Evolutionary conservation across 2,113 vertebrate species (phyloP).

Genomic region (Pollimyrus isidori): DNA sequence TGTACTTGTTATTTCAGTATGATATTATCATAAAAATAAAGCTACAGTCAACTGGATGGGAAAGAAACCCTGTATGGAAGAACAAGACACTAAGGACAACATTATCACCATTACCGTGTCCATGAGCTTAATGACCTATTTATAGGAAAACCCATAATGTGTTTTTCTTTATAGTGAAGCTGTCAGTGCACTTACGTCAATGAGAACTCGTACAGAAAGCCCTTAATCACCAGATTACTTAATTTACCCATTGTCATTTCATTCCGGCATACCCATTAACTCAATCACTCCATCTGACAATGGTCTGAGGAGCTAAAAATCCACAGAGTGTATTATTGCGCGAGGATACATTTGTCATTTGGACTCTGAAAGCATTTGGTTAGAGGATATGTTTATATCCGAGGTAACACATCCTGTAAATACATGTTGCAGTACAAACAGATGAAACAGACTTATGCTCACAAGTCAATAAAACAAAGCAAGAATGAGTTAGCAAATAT

Average conservation of each 20-base stretch:
- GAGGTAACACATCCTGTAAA: slow-evolving; percentile 11
- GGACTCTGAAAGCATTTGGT: background rate
- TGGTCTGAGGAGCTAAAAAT: background rate
- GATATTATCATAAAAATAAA: background rate
- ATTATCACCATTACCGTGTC: background rate
- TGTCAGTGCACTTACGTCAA: background rate
- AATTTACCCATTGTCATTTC: background rate
- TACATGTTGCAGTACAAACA: too few species aligned
- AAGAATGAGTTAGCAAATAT: background rate
- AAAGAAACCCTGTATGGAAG: background rate
- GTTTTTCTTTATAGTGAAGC: background rate
- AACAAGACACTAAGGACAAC: background rate
- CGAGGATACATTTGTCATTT: background rate
- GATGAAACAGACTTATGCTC: background rate
- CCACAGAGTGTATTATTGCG: background rate
- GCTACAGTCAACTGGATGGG: background rate
- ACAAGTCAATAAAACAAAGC: background rate
- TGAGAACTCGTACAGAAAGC: background rate
- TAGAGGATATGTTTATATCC: background rate
- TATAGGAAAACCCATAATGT: background rate
- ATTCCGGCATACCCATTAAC: background rate
- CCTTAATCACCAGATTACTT: background rate
- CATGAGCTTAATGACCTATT: background rate
- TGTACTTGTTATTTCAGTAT: background rate
- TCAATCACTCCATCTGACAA: background rate